phyloP scores from a whole-genome alignment of 2,113 vertebrate species.

The Pelobates fuscus region DNA sequence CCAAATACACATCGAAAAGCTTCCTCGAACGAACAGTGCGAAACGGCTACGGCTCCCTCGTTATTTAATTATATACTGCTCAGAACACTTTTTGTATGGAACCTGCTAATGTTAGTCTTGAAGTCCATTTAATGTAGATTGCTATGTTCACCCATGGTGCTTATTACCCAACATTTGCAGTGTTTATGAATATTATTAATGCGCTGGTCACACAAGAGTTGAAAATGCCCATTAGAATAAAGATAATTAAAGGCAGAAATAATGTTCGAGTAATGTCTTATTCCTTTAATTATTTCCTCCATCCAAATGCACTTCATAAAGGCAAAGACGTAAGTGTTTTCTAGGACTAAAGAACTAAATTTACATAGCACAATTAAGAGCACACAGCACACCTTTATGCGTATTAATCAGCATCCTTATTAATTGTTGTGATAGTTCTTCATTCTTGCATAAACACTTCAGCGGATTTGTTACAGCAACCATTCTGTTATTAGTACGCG shows the following conservation, averaged over 20 bases:
- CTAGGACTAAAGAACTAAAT: conserved; percentile 13
- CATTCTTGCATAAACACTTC: conserved; percentile 7
- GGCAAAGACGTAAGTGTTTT: conserved; percentile 52
- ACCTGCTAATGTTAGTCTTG: conserved; percentile 76
- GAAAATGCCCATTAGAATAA: conserved; percentile 71
- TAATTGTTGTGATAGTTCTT: conserved; percentile 1
- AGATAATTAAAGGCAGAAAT: conserved; percentile 74
- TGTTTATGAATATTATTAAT: conserved; percentile 81
- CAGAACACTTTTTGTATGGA: conserved; percentile 60
- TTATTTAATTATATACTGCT: conserved; percentile 76
- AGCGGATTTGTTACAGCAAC: not conserved
- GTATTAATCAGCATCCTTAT: conserved; percentile 17
- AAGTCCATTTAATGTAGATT: conserved; percentile 75
- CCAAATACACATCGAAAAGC: conserved; percentile 53
- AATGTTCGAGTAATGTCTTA: conserved; percentile 60
- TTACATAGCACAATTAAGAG: conserved; percentile 9
- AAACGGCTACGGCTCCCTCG: conserved; percentile 68
- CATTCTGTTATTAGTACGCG: too few relatives aligned
- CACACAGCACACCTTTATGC: not conserved
- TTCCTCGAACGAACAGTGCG: conserved; percentile 48
- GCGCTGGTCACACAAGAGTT: conserved; percentile 67
- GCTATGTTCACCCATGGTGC: conserved; percentile 66
- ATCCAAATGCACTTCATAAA: conserved; percentile 58
- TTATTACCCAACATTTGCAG: conserved; percentile 77
- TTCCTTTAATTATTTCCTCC: conserved; percentile 61